Evolutionary conservation across 2,113 vertebrate species (phyloP).

Genomic region (Sorex araneus): DNA sequence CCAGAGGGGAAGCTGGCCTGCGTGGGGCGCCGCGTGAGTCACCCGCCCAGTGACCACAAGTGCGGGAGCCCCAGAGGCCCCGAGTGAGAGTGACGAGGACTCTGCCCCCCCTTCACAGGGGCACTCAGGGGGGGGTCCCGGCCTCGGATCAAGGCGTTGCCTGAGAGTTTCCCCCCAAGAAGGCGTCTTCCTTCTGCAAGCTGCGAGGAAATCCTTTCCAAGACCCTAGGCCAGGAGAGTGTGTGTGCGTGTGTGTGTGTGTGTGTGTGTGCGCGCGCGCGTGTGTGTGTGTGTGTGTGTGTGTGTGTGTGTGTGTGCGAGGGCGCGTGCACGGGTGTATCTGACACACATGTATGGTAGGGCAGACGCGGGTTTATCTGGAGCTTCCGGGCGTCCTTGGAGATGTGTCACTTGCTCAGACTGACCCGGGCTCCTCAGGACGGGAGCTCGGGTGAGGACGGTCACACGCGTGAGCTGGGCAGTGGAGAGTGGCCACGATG

Average conservation of each 20-base stretch:
- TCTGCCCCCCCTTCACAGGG: too few relatives aligned
- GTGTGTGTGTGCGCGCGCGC: too few relatives aligned
- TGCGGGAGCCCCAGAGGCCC: too few relatives aligned
- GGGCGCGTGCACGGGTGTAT: neutral
- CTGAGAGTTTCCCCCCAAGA: too few relatives aligned
- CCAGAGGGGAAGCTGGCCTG: accelerated
- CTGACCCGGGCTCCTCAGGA: neutral
- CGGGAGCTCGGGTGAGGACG: neutral
- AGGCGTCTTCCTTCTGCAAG: neutral
- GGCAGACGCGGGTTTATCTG: neutral
- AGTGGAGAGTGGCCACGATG: neutral
- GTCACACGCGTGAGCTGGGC: too few relatives aligned
- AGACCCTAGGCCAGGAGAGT: neutral
- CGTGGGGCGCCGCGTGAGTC: neutral
- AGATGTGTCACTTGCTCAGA: neutral
- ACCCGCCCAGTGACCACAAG: too few relatives aligned
- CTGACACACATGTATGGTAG: neutral
- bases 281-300: accelerated
- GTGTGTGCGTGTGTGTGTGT: neutral
- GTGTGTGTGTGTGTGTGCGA: neutral
- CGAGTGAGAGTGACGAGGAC: too few relatives aligned
- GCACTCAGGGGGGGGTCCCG: too few relatives aligned
- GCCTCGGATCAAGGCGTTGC: neutral
- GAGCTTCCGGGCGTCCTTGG: neutral
- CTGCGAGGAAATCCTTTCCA: too few relatives aligned